Evolutionary conservation across 2,113 vertebrate genomes (phyloP).

Genomic region (Sturnira hondurensis): DNA sequence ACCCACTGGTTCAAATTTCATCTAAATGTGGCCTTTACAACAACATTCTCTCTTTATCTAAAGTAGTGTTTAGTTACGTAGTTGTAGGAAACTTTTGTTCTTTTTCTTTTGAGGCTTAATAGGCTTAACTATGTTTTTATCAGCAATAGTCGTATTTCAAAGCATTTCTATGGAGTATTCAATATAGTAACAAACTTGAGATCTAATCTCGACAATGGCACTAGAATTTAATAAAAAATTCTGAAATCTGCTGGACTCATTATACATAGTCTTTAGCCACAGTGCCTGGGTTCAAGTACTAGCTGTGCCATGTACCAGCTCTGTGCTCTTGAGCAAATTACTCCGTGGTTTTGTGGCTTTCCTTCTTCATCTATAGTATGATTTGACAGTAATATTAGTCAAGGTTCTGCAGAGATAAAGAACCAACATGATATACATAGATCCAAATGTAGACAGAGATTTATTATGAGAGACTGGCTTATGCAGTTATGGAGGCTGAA

Average conservation of each 20-base stretch:
- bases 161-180: not conserved
- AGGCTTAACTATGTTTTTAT: conserved; percentile 1
- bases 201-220: not conserved
- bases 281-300: not conserved
- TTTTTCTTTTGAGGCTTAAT: not conserved
- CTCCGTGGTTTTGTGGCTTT: not conserved
- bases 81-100: not conserved
- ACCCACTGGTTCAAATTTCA: conserved; percentile 43
- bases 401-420: not conserved
- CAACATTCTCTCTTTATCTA: conserved; percentile 14
- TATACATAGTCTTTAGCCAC: not conserved
- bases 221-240: not conserved
- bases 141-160: conserved; percentile 1
- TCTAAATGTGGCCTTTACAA: conserved; percentile 8
- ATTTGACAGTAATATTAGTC: not conserved
- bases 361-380: not conserved
- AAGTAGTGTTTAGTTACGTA: not conserved
- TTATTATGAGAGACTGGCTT: not conserved
- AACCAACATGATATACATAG: not conserved
- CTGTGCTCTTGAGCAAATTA: not conserved
- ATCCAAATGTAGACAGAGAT: not conserved
- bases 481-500: not conserved
- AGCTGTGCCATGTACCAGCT: not conserved
- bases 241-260: not conserved
- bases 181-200: not conserved